Conservation (phyloP, 2,888 invertebrate genomes). For the Cheilosia pagana region DNA sequence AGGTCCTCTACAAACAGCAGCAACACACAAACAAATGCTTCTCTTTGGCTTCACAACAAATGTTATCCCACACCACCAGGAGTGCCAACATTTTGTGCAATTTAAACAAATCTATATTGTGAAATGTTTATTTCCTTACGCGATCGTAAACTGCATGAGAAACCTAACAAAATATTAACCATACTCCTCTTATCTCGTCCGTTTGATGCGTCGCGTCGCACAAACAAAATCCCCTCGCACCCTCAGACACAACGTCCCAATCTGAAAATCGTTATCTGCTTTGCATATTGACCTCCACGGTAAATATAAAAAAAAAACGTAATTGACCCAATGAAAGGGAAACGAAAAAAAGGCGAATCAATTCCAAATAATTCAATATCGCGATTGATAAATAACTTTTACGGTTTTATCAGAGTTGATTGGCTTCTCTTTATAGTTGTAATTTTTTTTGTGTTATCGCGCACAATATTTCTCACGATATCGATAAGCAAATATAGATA, state of each 20-base stretch:
- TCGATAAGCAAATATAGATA: background rate
- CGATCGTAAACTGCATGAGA: no score
- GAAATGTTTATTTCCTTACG: no score
- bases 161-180: no score
- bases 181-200: no score
- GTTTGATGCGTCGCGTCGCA: no score
- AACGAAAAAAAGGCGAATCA: conserved; percentile 1
- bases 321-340: conserved; percentile 64
- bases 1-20: no score
- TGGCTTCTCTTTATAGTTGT: background rate
- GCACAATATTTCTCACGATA: conserved; percentile 27
- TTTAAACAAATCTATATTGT: no score
- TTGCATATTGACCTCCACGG: conserved; percentile 64
- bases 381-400: conserved; percentile 36
- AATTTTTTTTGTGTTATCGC: conserved; percentile 3
- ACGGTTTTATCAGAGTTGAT: conserved; percentile 34
- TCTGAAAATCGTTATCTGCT: conserved; percentile 60
- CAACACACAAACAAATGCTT: no score
- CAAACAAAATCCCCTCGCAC: conserved; percentile 5
- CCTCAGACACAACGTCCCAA: conserved; percentile 2
- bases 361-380: conserved; percentile 47
- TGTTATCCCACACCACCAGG: no score
- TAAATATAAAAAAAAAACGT: conserved; percentile 27
- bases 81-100: no score
- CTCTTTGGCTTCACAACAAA: no score